Evolutionary conservation across 2,797 vertebrate species (phyloP), one percentile per base, ranked within the genome.

Genomic region (Pampus argenteus): DNA sequence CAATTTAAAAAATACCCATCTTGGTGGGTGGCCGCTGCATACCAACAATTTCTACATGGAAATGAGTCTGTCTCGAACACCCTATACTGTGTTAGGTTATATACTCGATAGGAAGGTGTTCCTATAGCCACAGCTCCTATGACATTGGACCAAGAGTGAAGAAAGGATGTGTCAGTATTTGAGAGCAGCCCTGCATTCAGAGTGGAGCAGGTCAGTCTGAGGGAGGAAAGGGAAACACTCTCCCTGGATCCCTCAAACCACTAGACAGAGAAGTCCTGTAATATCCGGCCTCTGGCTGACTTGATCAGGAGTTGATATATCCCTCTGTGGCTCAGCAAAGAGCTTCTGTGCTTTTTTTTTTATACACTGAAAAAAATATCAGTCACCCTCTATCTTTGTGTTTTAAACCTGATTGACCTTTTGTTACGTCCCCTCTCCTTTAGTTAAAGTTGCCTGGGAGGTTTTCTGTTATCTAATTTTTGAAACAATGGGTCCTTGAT

Each of bases 141-240:
- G 83, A 72, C 79, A 40, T 79, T 69, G 54, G 60, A 65, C 80
- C 59, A 65, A 57, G 47, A 51, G 66, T 49, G 70, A 60, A 56
- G 68, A 14, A 18, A 71, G 62, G 44, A 66, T n/a, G 55, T 81
- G 74, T 76, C 75, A 62, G 72, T 57, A 66, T 28, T 54, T 48
- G 71, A 74, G 70, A 71, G 57, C 55, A 26, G 60, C 38, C 23
- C 54, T 84, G 90, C 47, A 90, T 93, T 83, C 58, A 82, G 83
- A 82, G 73, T 29, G 40, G 44, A 79, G 50, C 49, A n/a, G 86
- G 74, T 74, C 77, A 72, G 28, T 34, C 31, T 28, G 36, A 71
- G 69, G 54, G 49, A 77, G 73, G 79, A 74, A 76, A 69, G 66
- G 50, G 36, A 75, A 80, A 83, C 42, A 25, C 72, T 81, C 83